Percentiles rank a stretch among this genome's conserved stretches.
phyloP scores from a whole-genome alignment of 2,113 vertebrate genomes.

The Macaca nemestrina region DNA sequence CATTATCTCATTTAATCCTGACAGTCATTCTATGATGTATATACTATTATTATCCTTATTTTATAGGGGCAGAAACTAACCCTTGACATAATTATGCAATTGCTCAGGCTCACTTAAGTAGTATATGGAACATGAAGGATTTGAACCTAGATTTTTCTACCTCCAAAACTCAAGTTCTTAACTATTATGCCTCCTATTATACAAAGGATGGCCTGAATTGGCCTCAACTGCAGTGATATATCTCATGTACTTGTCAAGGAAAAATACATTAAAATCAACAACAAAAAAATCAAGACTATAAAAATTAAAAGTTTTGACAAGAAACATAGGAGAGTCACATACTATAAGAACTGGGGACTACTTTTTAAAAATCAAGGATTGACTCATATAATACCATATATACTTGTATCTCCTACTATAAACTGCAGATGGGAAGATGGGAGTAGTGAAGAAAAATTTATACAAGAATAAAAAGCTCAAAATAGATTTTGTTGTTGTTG shows the following conservation, averaged over 20 bases:
- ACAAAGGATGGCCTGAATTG: background rate
- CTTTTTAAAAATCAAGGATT: background rate
- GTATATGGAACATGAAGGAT: background rate
- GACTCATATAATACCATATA: background rate
- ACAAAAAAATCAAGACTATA: background rate
- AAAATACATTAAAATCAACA: background rate
- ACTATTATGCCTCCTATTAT: background rate
- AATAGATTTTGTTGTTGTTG: background rate
- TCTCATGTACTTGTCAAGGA: background rate
- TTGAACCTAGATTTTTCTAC: background rate
- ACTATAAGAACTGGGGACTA: background rate
- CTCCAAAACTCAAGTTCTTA: background rate
- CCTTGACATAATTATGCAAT: background rate
- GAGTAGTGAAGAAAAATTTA: background rate
- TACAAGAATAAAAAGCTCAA: background rate
- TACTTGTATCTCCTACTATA: background rate
- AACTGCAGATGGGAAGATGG: background rate
- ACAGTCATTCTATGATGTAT: background rate
- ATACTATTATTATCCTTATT: background rate
- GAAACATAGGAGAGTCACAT: background rate
- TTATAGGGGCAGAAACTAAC: background rate
- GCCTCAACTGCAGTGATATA: background rate
- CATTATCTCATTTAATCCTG: background rate
- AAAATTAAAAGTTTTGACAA: background rate
- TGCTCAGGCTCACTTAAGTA: background rate